A percentile compares a stretch with the other conserved stretches of the same genome.
Conservation (phyloP, 2,113 vertebrate genomes). For the Bubo bubo region DNA sequence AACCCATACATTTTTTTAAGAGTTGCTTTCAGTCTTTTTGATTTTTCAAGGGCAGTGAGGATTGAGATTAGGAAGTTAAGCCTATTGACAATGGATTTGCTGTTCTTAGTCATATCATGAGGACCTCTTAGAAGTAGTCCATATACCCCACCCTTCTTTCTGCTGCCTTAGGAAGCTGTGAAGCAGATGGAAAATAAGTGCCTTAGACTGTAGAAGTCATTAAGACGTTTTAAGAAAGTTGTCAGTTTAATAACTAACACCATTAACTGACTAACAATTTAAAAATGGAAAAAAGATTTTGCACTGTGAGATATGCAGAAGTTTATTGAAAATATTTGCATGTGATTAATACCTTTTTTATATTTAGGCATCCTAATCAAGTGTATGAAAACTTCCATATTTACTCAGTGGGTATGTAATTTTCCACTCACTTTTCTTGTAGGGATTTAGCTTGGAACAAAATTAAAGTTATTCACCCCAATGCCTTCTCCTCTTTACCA, state of each 20-base stretch:
- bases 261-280: neutral
- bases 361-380: slow-evolving; percentile 42
- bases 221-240: neutral
- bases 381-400: slow-evolving; percentile 39
- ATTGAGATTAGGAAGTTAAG: neutral
- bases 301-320: neutral
- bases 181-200: neutral
- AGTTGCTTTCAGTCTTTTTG: neutral
- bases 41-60: neutral
- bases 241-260: neutral
- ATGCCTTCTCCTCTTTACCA: slow-evolving; percentile 86
- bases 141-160: neutral
- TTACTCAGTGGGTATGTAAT: slow-evolving; percentile 26
- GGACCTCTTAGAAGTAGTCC: neutral
- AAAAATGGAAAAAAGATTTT: neutral
- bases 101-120: neutral
- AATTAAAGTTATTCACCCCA: slow-evolving; percentile 80
- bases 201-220: neutral
- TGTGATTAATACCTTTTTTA: slow-evolving; percentile 20
- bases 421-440: slow-evolving; percentile 41
- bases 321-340: neutral
- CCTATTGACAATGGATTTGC: neutral
- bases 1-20: neutral
- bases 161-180: neutral
- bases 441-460: slow-evolving; percentile 94